Percentiles rank a stretch among this genome's conserved stretches.
Evolutionary conservation across 2,113 vertebrate genomes (phyloP).

Genomic region (Monopterus albus): DNA sequence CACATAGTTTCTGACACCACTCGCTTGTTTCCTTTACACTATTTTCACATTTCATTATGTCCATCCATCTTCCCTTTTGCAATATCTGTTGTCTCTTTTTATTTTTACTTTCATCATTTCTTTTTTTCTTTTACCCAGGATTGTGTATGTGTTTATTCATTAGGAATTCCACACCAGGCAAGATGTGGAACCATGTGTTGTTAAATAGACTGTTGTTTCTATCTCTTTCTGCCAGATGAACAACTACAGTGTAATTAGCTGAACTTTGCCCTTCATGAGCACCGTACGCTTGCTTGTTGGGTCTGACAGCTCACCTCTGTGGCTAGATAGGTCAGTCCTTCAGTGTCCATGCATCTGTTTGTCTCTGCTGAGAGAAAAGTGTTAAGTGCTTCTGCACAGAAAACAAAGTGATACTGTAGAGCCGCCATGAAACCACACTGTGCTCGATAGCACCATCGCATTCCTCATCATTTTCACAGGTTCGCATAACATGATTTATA

Average conservation of each 20-base stretch:
- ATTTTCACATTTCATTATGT: constrained; percentile 56
- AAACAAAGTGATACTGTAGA: constrained; percentile 44
- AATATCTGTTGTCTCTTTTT: constrained; percentile 32
- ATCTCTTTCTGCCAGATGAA: constrained; percentile 63
- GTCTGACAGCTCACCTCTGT: constrained; percentile 68
- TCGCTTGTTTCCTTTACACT: constrained; percentile 29
- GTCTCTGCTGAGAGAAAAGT: constrained; percentile 35
- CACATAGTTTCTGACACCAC: constrained; percentile 57
- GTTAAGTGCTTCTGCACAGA: constrained; percentile 38
- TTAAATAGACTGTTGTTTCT: constrained; percentile 46
- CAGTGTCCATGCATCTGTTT: constrained; percentile 63
- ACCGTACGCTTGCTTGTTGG: constrained; percentile 61
- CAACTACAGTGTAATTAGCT: constrained; percentile 62
- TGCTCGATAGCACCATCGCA: constrained; percentile 19
- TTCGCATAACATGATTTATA: constrained; percentile 53
- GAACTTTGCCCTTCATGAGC: constrained; percentile 63
- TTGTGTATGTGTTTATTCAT: constrained; percentile 30
- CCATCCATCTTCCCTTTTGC: constrained; percentile 34
- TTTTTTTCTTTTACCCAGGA: neutral
- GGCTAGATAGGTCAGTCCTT: constrained; percentile 55
- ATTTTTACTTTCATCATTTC: constrained; percentile 25
- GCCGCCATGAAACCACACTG: constrained; percentile 15
- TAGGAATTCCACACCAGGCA: constrained; percentile 31
- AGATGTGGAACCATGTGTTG: constrained; percentile 1
- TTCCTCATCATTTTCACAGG: constrained; percentile 46